Evolutionary conservation across 2,888 invertebrate species (phyloP).

Genomic region (Dioctria linearis): DNA sequence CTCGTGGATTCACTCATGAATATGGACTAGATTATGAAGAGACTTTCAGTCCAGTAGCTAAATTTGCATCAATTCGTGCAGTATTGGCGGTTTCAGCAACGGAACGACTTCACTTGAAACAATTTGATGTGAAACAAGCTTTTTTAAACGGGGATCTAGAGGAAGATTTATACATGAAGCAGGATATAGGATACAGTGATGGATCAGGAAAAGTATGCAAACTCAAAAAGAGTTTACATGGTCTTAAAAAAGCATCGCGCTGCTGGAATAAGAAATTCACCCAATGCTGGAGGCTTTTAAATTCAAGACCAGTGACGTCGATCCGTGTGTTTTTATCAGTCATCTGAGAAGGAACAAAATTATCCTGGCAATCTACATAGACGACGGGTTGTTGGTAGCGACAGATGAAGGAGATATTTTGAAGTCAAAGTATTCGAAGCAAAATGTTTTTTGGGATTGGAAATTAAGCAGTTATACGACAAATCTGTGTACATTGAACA

Average conservation of each 20-base stretch:
- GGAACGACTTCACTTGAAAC: slow-evolving; percentile 56
- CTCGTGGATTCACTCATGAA: slow-evolving; percentile 59
- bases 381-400: slow-evolving; percentile 62
- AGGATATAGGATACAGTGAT: slow-evolving; percentile 57
- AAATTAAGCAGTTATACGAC: too few species aligned
- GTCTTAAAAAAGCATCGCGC: slow-evolving; percentile 61
- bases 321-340: slow-evolving; percentile 62
- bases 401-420: too few species aligned
- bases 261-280: slow-evolving; percentile 61
- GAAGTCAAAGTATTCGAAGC: too few species aligned
- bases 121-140: slow-evolving; percentile 59
- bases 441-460: too few species aligned
- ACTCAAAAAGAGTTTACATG: slow-evolving; percentile 61
- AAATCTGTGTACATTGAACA: too few species aligned
- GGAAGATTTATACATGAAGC: slow-evolving; percentile 58
- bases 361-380: slow-evolving; percentile 62
- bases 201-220: slow-evolving; percentile 58
- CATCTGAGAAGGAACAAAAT: slow-evolving; percentile 26
- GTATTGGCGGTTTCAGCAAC: slow-evolving; percentile 53
- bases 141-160: slow-evolving; percentile 59
- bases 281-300: slow-evolving; percentile 60
- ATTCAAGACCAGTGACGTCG: slow-evolving; percentile 60
- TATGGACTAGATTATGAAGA: slow-evolving; percentile 60
- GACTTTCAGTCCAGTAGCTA: slow-evolving; percentile 60
- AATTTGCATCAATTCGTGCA: slow-evolving; percentile 52